phyloP scores from a whole-genome alignment of 2,888 invertebrate genomes.

The Drosophila infuscata region DNA sequence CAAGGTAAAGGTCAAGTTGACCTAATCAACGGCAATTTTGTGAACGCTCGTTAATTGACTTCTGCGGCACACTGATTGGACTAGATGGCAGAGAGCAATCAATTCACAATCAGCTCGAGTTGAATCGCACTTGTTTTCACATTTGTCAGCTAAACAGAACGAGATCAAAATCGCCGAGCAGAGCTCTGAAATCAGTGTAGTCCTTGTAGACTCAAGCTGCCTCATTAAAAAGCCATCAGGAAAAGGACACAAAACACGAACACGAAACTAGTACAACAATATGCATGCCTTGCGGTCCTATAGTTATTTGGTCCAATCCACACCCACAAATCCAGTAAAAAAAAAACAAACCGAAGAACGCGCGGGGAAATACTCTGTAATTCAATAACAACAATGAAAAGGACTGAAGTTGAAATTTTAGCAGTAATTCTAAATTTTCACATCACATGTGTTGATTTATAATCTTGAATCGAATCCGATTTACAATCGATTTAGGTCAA shows the following conservation, averaged over 20 bases:
- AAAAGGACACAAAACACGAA: constrained; percentile 2
- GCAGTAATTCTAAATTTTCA: background rate
- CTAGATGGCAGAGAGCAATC: constrained; percentile 17
- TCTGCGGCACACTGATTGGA: constrained; percentile 32
- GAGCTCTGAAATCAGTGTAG: constrained; percentile 9
- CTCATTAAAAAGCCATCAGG: constrained; percentile 50
- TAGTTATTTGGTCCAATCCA: constrained; percentile 4
- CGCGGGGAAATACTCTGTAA: constrained; percentile 3
- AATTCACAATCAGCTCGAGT: constrained; percentile 4
- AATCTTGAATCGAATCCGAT: background rate
- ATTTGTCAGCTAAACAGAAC: constrained; percentile 11
- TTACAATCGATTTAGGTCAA: background rate
- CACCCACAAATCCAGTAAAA: constrained; percentile 33
- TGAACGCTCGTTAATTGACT: constrained; percentile 50
- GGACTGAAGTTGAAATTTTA: background rate
- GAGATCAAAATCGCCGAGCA: background rate
- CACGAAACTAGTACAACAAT: constrained; percentile 13
- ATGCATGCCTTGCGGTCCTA: constrained; percentile 31
- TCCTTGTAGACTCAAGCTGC: constrained; percentile 15
- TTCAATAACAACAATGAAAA: background rate
- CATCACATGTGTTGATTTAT: background rate
- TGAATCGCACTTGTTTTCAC: constrained; percentile 7
- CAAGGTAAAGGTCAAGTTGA: constrained; percentile 73
- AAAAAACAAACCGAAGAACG: background rate
- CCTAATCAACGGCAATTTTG: constrained; percentile 54